phyloP scores from a whole-genome alignment of 2,113 vertebrate genomes.

The Cygnus atratus region DNA sequence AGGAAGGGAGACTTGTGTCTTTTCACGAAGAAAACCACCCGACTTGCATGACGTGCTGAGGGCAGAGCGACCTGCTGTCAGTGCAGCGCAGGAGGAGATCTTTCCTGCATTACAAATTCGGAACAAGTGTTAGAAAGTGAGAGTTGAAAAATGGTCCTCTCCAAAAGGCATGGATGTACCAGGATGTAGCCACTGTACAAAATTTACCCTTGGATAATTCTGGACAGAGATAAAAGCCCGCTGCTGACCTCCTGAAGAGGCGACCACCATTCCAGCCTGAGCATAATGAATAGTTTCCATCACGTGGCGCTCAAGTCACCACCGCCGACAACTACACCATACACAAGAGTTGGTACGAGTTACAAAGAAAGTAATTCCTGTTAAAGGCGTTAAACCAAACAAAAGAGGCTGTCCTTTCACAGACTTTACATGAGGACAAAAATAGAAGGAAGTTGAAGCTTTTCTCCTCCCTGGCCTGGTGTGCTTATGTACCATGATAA shows the following conservation, averaged over 20 bases:
- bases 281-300: conserved; percentile 86
- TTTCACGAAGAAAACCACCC: conserved; percentile 66
- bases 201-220: conserved; percentile 74
- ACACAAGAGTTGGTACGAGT: conserved; percentile 80
- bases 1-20: conserved; percentile 39
- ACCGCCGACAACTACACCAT: conserved; percentile 64
- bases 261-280: conserved; percentile 80
- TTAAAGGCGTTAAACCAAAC: conserved; percentile 83
- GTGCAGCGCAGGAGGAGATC: conserved; percentile 52
- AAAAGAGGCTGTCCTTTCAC: conserved; percentile 80
- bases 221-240: conserved; percentile 57
- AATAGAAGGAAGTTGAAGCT: conserved; percentile 73
- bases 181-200: conserved; percentile 74
- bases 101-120: conserved; percentile 65
- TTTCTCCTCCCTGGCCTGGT: conserved; percentile 71
- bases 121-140: conserved; percentile 55
- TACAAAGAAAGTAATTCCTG: conserved; percentile 83
- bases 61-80: conserved; percentile 42
- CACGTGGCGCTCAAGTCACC: conserved; percentile 79
- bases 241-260: conserved; percentile 71
- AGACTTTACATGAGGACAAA: conserved; percentile 74
- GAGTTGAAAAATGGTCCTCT: conserved; percentile 59
- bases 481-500: conserved; percentile 88
- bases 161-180: conserved; percentile 72
- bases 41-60: conserved; percentile 40